These are phyloP conservation scores for Leptoteleia sp. DNA, from an alignment of 1,140 invertebrate species.

Conservation along the genomic window DNA sequence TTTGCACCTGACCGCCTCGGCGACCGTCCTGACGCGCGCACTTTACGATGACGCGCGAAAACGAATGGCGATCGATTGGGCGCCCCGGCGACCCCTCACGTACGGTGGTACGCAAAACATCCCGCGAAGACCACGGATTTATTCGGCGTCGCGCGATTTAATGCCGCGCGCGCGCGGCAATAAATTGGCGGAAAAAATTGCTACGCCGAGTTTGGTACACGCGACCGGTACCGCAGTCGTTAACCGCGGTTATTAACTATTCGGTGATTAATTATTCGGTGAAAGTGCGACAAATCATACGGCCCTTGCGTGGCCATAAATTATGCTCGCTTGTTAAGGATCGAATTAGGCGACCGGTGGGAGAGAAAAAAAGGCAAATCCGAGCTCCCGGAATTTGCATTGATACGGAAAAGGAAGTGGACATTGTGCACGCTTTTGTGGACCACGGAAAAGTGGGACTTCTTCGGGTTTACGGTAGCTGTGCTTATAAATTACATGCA, in stretches of 20 bases:
- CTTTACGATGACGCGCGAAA: conserved; percentile 4
- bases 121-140: background rate
- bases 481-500: too few species aligned
- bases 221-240: conserved; percentile 6
- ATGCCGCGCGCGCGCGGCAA: background rate
- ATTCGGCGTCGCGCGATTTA: conserved; percentile 17
- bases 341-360: conserved; percentile 32
- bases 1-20: conserved; percentile 14
- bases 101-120: background rate
- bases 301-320: conserved; percentile 16
- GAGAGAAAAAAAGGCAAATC: too few species aligned
- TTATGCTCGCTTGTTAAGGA: conserved; percentile 26
- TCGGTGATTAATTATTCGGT: conserved; percentile 32
- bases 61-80: conserved; percentile 4
- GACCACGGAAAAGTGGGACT: too few species aligned
- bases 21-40: background rate
- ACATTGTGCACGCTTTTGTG: too few species aligned
- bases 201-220: conserved; percentile 3
- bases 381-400: too few species aligned
- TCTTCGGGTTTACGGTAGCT: too few species aligned
- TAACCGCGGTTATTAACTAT: conserved; percentile 42
- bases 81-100: conserved; percentile 6
- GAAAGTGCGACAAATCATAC: conserved; percentile 26
- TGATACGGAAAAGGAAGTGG: too few species aligned
- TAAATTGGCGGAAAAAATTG: background rate